Conservation (phyloP, 1,140 invertebrate species). For the Maniola jurtina region DNA sequence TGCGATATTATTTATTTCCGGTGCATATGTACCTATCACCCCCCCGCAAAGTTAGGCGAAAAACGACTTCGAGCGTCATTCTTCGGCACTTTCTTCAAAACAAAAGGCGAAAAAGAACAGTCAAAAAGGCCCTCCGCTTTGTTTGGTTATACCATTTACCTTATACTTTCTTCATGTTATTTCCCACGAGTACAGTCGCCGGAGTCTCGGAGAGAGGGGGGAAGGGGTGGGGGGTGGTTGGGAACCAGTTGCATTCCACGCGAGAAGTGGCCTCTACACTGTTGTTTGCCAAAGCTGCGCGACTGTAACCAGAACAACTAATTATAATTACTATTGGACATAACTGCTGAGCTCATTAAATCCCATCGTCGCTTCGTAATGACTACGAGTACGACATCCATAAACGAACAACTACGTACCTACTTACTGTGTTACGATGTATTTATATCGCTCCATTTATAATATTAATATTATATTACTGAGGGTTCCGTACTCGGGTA, state of each 20-base stretch:
- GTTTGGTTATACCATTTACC: conserved; percentile 31
- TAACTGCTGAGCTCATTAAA: conserved; percentile 12
- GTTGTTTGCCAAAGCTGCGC: conserved; percentile 39
- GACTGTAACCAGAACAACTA: conserved; percentile 35
- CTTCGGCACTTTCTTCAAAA: conserved; percentile 13
- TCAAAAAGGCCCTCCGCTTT: conserved; percentile 17
- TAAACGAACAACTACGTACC: neutral
- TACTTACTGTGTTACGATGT: conserved; percentile 1
- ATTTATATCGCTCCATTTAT: conserved; percentile 1
- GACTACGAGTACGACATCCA: neutral
- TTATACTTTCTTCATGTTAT: conserved; percentile 37
- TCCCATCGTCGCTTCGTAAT: conserved; percentile 7
- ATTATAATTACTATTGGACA: conserved; percentile 29
- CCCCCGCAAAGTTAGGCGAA: conserved; percentile 26
- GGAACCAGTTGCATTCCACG: conserved; percentile 55
- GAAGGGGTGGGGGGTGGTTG: conserved; percentile 31
- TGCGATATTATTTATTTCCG: conserved; percentile 38
- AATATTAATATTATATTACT: neutral
- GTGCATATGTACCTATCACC: conserved; percentile 40
- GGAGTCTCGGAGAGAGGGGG: conserved; percentile 30
- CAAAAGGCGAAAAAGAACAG: conserved; percentile 19
- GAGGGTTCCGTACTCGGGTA: too few relatives aligned
- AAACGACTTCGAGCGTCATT: neutral
- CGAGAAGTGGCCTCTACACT: conserved; percentile 31
- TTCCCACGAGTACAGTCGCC: conserved; percentile 37